Evolutionary conservation across 2,888 invertebrate genomes (phyloP), one percentile per base, ranked within the genome.

Genomic region (Ophion slaviceki): DNA sequence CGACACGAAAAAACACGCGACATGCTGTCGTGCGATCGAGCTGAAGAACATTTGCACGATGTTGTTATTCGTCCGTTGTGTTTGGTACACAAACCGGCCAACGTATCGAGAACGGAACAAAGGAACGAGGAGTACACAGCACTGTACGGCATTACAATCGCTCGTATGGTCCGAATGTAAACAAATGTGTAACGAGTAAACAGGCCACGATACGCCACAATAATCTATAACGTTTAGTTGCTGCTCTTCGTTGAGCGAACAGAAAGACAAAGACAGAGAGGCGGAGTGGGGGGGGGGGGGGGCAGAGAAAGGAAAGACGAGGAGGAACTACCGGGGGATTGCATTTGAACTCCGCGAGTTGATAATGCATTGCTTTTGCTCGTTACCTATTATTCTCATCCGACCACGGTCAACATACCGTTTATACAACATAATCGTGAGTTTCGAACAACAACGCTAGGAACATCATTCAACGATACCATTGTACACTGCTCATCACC

Each of bases 391-490:
- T 74, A 40, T 86, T 61, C 78, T n/a, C 80, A 62, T 78, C 28
- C 59, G 75, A 78, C 66, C 53, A 84, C 53, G 67, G 68, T 77
- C 75, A 67, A 76, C 80, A 74, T 17, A 61, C 62, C 71, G 70
- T 78, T 80, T 82, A 40, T 36, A 70, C 36, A 76, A 80, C 59
- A 78, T 28, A 66, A 32, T 64, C 45, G 67, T 70, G 76, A 76
- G 76, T 61, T 78, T 81, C 79, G 72, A 67, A 77, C 84, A 83
- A 24, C 81, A 86, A 68, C 67, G 68, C 36, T 71, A 14, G 59
- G 32, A 75, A 70, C 90, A 89, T 92, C 92, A 91, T 92, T 90
- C 88, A 90, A 91, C 90, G 90, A 89, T 91, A 91, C 92, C 90
- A 92, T 92, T 92, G 91, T 92, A 87, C 87, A 17, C 76, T 88